Conservation (phyloP, 2,113 vertebrate genomes). For the Nothocercus nigrocapillus region DNA sequence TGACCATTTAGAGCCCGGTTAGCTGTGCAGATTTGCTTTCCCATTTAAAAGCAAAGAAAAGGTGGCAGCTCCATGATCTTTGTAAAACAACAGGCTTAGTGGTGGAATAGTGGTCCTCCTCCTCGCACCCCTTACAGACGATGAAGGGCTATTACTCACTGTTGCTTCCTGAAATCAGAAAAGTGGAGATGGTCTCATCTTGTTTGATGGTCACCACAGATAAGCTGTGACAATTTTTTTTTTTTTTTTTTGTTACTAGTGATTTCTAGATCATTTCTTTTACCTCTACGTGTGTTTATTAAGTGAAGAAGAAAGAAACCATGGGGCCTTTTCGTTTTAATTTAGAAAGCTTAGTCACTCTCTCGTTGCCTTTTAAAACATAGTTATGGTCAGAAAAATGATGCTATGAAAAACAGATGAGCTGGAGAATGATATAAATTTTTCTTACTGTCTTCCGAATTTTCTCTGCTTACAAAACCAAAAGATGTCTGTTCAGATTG, state of each 20-base stretch:
- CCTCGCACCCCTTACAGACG: not conserved
- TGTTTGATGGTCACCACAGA: constrained; percentile 20
- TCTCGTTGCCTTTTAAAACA: constrained; percentile 45
- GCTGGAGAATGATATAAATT: constrained; percentile 12
- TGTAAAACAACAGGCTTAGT: not conserved
- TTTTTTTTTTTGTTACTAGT: not conserved
- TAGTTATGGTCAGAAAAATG: constrained; percentile 51
- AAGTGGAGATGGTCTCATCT: constrained; percentile 10
- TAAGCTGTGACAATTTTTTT: not conserved
- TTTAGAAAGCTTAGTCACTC: constrained; percentile 43
- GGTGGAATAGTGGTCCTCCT: not conserved
- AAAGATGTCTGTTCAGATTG: not conserved
- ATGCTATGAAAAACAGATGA: constrained; percentile 29
- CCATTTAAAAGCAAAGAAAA: not conserved
- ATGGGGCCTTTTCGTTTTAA: constrained; percentile 51
- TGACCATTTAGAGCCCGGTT: not conserved
- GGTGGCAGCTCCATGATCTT: not conserved
- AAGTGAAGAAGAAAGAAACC: constrained; percentile 48
- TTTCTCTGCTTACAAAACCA: not conserved
- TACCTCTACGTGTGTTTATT: constrained; percentile 45
- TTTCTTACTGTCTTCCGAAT: constrained; percentile 1
- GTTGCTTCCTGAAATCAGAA: not conserved
- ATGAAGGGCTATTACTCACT: not conserved
- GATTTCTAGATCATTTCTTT: constrained; percentile 26
- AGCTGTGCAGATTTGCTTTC: not conserved